Evolutionary conservation across 2,888 invertebrate genomes (phyloP).

Genomic region (Dysmachus trigonus): DNA sequence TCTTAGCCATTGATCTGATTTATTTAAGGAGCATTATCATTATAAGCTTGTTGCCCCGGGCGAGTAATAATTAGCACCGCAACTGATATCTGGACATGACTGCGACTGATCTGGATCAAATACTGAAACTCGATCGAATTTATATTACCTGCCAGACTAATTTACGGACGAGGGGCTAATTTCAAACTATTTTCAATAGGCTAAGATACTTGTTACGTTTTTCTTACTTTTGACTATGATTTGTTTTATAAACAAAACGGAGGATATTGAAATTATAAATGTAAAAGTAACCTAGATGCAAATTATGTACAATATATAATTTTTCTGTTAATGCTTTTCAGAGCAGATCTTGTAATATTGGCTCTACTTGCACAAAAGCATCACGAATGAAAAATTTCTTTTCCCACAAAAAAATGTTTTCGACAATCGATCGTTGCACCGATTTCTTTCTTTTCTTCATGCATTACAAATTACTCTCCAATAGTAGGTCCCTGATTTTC

Average conservation of each 20-base stretch:
- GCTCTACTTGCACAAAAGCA: too few species aligned
- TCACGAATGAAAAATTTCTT: too few species aligned
- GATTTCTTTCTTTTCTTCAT: too few species aligned
- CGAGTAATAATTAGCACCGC: slow-evolving; percentile 14
- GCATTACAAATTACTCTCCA: too few species aligned
- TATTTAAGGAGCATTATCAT: slow-evolving; percentile 33
- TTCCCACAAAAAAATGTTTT: too few species aligned
- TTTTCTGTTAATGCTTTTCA: too few species aligned
- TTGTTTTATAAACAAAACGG: background rate
- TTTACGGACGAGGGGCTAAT: background rate
- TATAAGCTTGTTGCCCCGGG: slow-evolving; percentile 9
- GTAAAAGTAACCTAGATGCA: background rate
- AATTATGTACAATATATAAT: background rate
- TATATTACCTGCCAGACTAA: background rate
- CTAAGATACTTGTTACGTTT: too few species aligned
- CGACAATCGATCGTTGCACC: too few species aligned
- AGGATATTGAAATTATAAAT: background rate
- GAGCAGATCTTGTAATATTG: too few species aligned
- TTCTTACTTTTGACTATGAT: background rate
- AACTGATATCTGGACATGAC: background rate
- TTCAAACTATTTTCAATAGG: background rate
- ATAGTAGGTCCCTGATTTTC: too few species aligned
- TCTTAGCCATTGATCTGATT: slow-evolving; percentile 18
- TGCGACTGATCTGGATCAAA: background rate
- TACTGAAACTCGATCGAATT: background rate